A percentile compares a stretch with the other conserved stretches of the same genome.
These are phyloP conservation scores for Tryphoninae sp. DNA, from an alignment of 2,888 invertebrate species.

Conservation along the genomic window DNA sequence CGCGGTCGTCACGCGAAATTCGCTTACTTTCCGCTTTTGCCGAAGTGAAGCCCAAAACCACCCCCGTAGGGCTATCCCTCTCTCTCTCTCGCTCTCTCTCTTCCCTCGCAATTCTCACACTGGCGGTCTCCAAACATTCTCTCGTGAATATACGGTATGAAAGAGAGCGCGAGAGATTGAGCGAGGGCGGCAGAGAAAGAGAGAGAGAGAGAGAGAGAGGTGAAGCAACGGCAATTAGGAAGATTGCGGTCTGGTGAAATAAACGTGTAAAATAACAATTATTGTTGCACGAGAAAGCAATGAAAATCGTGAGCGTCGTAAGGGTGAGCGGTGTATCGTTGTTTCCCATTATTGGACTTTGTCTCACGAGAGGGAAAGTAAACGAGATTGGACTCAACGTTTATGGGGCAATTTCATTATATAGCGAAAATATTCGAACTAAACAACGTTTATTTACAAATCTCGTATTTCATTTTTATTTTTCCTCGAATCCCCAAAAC, in stretches of 20 bases:
- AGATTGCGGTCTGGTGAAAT: slow-evolving; percentile 68
- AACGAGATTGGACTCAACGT: too few relatives aligned
- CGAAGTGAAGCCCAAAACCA: slow-evolving; percentile 56
- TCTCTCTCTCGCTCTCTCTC: slow-evolving; percentile 14
- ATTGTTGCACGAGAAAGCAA: slow-evolving; percentile 64
- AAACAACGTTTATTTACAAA: too few relatives aligned
- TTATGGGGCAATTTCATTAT: too few relatives aligned
- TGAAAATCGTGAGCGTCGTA: slow-evolving; percentile 48
- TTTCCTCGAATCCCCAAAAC: too few relatives aligned
- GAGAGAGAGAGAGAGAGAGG: slow-evolving; percentile 9
- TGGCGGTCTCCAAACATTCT: slow-evolving; percentile 46
- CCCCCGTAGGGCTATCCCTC: slow-evolving; percentile 40
- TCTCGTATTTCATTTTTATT: too few relatives aligned
- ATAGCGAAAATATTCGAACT: too few relatives aligned
- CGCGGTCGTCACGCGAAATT: slow-evolving; percentile 66
- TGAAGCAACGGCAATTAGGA: slow-evolving; percentile 68
- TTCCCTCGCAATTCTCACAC: slow-evolving; percentile 41
- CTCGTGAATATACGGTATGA: slow-evolving; percentile 43
- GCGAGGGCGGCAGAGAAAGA: not conserved
- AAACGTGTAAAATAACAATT: slow-evolving; percentile 71
- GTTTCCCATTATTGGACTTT: too few relatives aligned
- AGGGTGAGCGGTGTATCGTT: not conserved
- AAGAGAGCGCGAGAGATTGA: slow-evolving; percentile 15
- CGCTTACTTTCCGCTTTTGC: slow-evolving; percentile 68
- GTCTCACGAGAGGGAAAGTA: too few relatives aligned